Evolutionary conservation across 2,113 vertebrate species (phyloP), one percentile per base, ranked within the genome.

Genomic region (Cochlearius cochlearius): DNA sequence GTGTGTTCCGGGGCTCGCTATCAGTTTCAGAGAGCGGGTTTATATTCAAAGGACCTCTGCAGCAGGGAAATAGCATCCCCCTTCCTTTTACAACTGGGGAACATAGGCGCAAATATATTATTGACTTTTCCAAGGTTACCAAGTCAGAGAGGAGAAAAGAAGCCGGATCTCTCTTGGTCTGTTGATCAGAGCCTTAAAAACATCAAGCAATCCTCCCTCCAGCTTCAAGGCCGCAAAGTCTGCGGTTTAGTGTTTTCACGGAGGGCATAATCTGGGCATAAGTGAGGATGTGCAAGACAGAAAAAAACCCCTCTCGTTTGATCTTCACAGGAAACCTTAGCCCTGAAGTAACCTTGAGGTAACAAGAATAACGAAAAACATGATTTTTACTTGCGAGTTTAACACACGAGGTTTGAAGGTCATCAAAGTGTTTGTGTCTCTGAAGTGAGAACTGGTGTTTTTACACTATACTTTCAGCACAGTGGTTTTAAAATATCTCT

Each of bases 291-390:
- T 88, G 66, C 29, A 50, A 94, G 71, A 75, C 53, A 95, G 58
- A 34, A 80, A 68, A 80, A 22, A 8, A 1, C 7, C 22, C 9
- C 26, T 52, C 86, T 55, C 53, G 30, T 94, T 95, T 96, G 73
- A 95, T 95, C 95, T 97, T 95, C 86, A 83, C 71, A 73, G 81
- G 74, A 88, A 95, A 87, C 58, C 53, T 85, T 86, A 95, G 89
- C 68, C 86, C 92, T 82, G 62, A 91, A 95, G 50, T 89, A 94
- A 96, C 83, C 82, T 72, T 75, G 86, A 96, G 66, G 86, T 94
- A 97, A 89, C 71, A 92, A 94, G 80, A 91, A 95, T 86, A 96
- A 95, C 88, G 71, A 92, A 89, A 96, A 96, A 68, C 20, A 77
- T 59, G 81, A 72, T 91, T 94, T 96, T 91, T 88, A 62, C 87